These are phyloP conservation scores for Tribolium freemani DNA, from an alignment of 2,888 invertebrate genomes.

Conservation along the genomic window DNA sequence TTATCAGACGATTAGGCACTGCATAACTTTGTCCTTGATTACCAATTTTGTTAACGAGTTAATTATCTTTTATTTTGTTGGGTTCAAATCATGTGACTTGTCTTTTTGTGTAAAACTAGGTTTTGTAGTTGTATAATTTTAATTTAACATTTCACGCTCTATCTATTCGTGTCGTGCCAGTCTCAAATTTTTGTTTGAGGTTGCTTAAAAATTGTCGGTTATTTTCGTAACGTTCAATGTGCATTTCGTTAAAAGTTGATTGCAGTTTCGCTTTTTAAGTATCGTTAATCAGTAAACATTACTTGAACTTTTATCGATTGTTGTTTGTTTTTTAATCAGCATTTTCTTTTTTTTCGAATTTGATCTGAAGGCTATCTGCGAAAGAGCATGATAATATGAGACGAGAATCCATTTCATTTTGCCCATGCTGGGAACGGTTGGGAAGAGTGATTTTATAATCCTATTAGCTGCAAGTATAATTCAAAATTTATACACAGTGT, in stretches of 20 bases:
- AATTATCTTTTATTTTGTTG: too few species aligned
- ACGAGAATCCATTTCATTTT: constrained; percentile 8
- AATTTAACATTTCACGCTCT: constrained; percentile 27
- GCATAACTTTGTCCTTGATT: not conserved
- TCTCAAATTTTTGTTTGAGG: constrained; percentile 11
- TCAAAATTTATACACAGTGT: constrained; percentile 27
- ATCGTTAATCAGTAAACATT: not conserved
- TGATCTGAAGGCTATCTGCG: not conserved
- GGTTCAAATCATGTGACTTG: too few species aligned
- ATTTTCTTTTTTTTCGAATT: not conserved
- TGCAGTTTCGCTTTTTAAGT: constrained; percentile 5
- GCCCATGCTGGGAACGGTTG: constrained; percentile 6
- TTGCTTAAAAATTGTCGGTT: constrained; percentile 12
- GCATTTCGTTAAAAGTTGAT: constrained; percentile 6
- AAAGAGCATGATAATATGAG: not conserved
- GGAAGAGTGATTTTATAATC: constrained; percentile 24
- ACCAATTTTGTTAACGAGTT: not conserved
- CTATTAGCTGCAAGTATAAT: constrained; percentile 15
- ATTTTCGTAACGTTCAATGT: constrained; percentile 9
- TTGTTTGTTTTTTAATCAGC: too few species aligned
- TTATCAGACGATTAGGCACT: constrained; percentile 6
- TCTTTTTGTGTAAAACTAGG: not conserved
- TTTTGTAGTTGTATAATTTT: constrained; percentile 14
- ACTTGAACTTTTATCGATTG: not conserved
- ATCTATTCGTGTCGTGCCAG: constrained; percentile 19